Base-by-base conservation (phyloP, 2,113 vertebrate species). In the Arothron firmamentum region DNA sequence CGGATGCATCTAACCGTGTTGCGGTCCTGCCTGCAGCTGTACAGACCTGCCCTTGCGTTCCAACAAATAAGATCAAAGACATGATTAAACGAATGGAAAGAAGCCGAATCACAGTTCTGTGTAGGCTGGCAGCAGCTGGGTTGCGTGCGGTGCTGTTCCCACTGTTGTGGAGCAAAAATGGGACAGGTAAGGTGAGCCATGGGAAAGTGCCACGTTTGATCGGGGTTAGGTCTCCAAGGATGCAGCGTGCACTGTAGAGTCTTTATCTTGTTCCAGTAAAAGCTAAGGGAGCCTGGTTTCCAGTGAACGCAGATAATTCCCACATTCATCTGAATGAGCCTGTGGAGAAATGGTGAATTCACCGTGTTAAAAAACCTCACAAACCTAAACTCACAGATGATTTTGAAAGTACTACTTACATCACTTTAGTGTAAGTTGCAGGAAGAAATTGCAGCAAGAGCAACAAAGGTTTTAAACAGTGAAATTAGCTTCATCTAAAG, bases 161-260 rank as follows among this genome's bases (percentile, higher is more conserved):
- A 14, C 5, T 46, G 15, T 34, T 17, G 56, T 64, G 31, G 3
- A 16, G 48, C 9, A 1, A 15, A 70, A 80, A 60, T 67, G 59
- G 65, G 65, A 48, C 18, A 57, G 19, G 79, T 81, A 81, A 85
- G 13, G 28, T 15, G 43, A 88, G 68, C 75, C 74, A 52, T 78
- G 81, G 62, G 79, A 87, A 85, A 71, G 53, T 45, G 13, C 14
- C 50, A 12, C 15, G 51, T 7, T 57, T 50, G 2, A 52, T 71
- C 9, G 60, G 34, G 64, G 18, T 42, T 12, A 19, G 21, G 65
- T 75, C 65, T 65, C 75, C 45, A 6, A 34, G 65, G 62, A 68
- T 14, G 28, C 1, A 0, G 17, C 17, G 18, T 2, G 28, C 52
- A 56, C 59, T 60, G 49, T 19, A 42, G 23, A 57, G 11, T 19